Conservation (phyloP, 2,113 vertebrate species). For the Dendropsophus ebraccatus region DNA sequence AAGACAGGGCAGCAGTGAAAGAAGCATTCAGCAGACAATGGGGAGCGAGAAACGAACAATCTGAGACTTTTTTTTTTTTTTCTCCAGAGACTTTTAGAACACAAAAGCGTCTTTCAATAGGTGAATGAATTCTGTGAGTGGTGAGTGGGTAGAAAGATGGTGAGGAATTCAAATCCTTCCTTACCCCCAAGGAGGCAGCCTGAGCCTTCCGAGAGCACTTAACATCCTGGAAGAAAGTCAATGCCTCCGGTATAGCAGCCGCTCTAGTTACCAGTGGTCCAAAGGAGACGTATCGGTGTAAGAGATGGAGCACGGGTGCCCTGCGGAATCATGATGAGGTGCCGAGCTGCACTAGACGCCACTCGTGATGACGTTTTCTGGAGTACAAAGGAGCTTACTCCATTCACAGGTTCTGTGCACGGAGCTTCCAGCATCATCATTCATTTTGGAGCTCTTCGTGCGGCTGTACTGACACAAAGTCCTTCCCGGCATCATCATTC, state of each 20-base stretch:
- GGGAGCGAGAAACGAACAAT: slow-evolving; percentile 55
- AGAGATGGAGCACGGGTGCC: not conserved
- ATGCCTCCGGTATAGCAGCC: not conserved
- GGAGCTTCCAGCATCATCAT: no score
- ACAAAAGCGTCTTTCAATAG: slow-evolving; percentile 46
- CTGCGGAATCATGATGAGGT: not conserved
- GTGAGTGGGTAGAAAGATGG: slow-evolving; percentile 52
- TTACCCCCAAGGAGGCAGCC: slow-evolving; percentile 30
- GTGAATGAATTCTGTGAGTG: slow-evolving; percentile 51
- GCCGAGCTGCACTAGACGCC: not conserved
- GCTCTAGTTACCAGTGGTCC: not conserved
- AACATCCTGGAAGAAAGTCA: not conserved
- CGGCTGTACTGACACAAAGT: no score
- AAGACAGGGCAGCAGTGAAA: slow-evolving; percentile 56
- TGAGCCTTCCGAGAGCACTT: slow-evolving; percentile 31
- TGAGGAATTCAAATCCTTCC: slow-evolving; percentile 45
- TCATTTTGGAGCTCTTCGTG: no score
- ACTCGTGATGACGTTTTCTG: no score
- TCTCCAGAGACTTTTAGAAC: slow-evolving; percentile 43
- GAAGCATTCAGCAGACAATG: slow-evolving; percentile 58
- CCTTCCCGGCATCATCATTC: no score
- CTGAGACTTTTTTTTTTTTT: slow-evolving; percentile 41
- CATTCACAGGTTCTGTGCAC: no score
- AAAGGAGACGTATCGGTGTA: not conserved
- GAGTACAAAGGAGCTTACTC: no score